Conservation (phyloP, 2,888 invertebrate species). For the Brenthis daphne region DNA sequence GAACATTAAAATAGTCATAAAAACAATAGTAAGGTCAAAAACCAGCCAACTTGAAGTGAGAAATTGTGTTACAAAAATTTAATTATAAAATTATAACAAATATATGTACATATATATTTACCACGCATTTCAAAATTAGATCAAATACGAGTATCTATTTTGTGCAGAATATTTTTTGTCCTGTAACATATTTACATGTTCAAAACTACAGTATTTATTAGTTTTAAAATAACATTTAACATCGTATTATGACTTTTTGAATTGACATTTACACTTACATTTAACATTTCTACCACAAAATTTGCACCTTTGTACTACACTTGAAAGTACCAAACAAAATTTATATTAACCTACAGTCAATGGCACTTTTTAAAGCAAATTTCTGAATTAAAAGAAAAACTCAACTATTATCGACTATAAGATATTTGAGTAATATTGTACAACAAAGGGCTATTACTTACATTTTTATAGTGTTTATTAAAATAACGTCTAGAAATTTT, state of each 20-base stretch:
- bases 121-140: background rate
- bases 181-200: constrained; percentile 12
- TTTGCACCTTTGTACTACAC: constrained; percentile 7
- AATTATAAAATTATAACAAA: background rate
- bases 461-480: no score
- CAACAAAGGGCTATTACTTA: no score
- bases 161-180: background rate
- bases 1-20: no score
- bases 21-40: no score
- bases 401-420: background rate
- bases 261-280: constrained; percentile 20
- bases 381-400: background rate
- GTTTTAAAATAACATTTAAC: constrained; percentile 1
- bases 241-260: constrained; percentile 5
- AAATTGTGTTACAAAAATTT: no score
- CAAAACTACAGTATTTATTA: background rate
- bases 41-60: no score
- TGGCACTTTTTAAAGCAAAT: background rate
- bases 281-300: constrained; percentile 18
- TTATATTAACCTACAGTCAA: background rate
- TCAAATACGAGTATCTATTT: background rate
- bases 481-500: no score
- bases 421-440: no score
- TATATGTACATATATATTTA: background rate
- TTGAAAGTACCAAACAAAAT: background rate